These are phyloP conservation scores for Knipowitschia caucasica DNA, from an alignment of 2,797 vertebrate species.

Conservation along the genomic window DNA sequence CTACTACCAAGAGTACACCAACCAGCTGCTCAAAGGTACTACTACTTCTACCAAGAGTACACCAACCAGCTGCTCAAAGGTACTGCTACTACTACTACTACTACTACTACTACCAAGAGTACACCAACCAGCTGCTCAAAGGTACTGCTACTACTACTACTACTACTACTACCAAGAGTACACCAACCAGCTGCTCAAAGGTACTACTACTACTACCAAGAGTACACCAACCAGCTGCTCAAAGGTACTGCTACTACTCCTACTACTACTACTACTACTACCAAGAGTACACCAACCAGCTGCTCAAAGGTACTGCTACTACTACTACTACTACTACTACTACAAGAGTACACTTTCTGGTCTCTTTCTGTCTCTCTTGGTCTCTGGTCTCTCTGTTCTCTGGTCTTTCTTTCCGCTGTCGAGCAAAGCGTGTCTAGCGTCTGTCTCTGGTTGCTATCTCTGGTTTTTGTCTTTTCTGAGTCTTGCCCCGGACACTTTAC, in stretches of 20 bases:
- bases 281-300: no score
- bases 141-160: conserved; percentile 86
- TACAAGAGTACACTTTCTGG: background rate
- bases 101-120: background rate
- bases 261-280: background rate
- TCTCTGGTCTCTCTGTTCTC: no score
- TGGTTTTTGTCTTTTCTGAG: no score
- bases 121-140: conserved; percentile 66
- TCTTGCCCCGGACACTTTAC: no score
- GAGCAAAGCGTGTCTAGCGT: no score
- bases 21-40: conserved; percentile 91
- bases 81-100: no score
- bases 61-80: no score
- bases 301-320: background rate
- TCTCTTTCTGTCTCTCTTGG: no score
- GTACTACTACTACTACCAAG: no score
- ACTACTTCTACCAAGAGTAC: background rate
- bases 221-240: background rate
- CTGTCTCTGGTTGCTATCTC: no score
- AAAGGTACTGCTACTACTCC: background rate
- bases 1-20: conserved; percentile 84
- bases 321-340: background rate
- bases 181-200: background rate
- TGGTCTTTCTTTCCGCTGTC: no score
- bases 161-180: conserved; percentile 36